A percentile compares a stretch with the other conserved stretches of the same genome.
Conservation (phyloP, 2,888 invertebrate species). For the Stenoptilia bipunctidactyla region DNA sequence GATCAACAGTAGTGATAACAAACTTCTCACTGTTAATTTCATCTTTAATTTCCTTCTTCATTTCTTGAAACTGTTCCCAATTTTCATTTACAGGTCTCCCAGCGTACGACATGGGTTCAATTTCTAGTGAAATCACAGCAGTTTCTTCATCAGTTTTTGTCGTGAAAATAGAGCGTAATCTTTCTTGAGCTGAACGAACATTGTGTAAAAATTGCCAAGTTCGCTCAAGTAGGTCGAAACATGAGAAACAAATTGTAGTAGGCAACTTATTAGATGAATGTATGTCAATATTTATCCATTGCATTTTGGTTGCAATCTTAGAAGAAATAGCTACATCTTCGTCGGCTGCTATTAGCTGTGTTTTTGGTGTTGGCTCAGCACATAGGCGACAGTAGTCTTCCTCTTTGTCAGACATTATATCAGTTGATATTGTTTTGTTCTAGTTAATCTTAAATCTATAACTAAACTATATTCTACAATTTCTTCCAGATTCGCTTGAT, state of each 20-base stretch:
- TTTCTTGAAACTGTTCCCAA: slow-evolving; percentile 42
- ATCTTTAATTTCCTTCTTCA: slow-evolving; percentile 37
- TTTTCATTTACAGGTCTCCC: slow-evolving; percentile 42
- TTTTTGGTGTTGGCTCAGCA: slow-evolving; percentile 45
- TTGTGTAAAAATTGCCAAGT: slow-evolving; percentile 52
- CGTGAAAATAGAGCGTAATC: slow-evolving; percentile 30
- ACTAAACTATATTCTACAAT: no score
- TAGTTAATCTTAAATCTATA: no score
- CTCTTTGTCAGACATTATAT: slow-evolving; percentile 33
- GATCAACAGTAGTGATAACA: slow-evolving; percentile 8
- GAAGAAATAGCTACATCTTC: slow-evolving; percentile 45
- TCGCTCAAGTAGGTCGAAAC: slow-evolving; percentile 52
- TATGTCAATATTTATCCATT: slow-evolving; percentile 55
- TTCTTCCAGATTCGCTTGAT: no score
- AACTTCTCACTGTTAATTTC: slow-evolving; percentile 17
- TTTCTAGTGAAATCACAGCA: not conserved
- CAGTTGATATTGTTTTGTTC: no score
- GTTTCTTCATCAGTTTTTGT: slow-evolving; percentile 19
- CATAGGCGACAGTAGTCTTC: slow-evolving; percentile 52
- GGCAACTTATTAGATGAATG: slow-evolving; percentile 33
- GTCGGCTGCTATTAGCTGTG: slow-evolving; percentile 39
- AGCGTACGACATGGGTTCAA: slow-evolving; percentile 9
- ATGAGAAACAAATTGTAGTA: slow-evolving; percentile 51
- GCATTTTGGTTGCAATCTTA: slow-evolving; percentile 45
- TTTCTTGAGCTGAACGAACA: slow-evolving; percentile 43